phyloP scores from a whole-genome alignment of 2,113 vertebrate genomes.

The Rallus limicola region DNA sequence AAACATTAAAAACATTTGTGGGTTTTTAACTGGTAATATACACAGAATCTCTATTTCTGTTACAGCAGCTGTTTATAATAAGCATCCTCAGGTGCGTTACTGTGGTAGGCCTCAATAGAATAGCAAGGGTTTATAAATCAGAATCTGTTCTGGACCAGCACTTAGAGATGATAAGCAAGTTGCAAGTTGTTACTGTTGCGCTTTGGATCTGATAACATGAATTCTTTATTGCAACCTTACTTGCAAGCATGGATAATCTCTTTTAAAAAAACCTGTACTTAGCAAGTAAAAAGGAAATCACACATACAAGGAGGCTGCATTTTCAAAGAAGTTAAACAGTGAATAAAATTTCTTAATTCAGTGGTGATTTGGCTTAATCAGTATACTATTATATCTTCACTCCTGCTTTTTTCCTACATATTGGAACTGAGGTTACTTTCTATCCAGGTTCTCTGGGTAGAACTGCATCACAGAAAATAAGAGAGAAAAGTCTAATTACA shows the following conservation, averaged over 20 bases:
- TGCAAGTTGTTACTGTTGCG: background rate
- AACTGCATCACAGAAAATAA: background rate
- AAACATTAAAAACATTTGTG: background rate
- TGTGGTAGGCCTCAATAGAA: background rate
- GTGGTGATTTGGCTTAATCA: background rate
- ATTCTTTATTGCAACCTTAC: background rate
- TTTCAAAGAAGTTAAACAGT: background rate
- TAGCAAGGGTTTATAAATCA: background rate
- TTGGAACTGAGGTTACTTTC: background rate
- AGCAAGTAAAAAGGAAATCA: background rate
- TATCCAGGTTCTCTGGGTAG: background rate
- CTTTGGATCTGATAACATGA: background rate
- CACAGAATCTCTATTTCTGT: background rate
- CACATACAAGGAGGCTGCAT: background rate
- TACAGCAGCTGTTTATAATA: conserved; percentile 2
- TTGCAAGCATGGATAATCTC: background rate
- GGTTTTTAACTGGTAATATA: background rate
- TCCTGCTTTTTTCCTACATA: background rate
- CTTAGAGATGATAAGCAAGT: background rate
- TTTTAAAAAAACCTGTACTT: background rate
- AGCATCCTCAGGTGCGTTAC: background rate
- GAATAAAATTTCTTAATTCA: background rate
- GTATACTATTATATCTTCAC: background rate
- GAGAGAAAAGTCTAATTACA: background rate
- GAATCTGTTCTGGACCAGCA: background rate